Conservation (phyloP, 1,140 invertebrate genomes). For the Neodiprion pinetum region DNA sequence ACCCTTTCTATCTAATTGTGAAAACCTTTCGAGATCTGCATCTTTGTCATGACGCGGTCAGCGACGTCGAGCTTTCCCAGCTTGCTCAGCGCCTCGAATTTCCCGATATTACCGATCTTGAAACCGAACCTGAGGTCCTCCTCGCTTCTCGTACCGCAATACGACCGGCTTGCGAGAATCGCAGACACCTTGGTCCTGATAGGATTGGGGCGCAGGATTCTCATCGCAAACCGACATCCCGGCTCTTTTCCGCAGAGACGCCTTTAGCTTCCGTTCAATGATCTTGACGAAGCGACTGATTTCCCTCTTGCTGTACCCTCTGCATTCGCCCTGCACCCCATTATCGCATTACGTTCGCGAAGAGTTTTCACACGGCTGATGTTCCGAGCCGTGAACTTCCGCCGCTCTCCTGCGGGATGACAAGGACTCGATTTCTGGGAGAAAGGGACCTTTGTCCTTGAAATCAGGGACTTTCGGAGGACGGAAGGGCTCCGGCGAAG, state of each 20-base stretch:
- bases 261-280: not conserved
- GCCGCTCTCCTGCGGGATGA: not conserved
- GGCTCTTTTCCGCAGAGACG: not conserved
- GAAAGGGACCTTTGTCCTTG: not conserved
- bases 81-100: conserved; percentile 29
- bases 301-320: not conserved
- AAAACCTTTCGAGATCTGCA: conserved; percentile 21
- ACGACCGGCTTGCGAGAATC: not conserved
- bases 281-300: not conserved
- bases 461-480: not conserved
- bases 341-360: no score
- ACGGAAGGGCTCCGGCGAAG: not conserved
- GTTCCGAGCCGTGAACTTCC: not conserved
- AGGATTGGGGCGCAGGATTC: not conserved
- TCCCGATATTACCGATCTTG: conserved; percentile 21
- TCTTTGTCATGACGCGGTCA: conserved; percentile 11
- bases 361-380: not conserved
- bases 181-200: not conserved
- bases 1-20: conserved; percentile 17
- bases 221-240: not conserved
- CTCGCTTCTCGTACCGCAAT: not conserved
- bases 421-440: not conserved
- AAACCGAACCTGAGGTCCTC: not conserved
- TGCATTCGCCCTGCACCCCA: no score
- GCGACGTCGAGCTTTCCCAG: conserved; percentile 27